Evolutionary conservation across 2,797 vertebrate genomes (phyloP).

Genomic region (Xerus rutilus): DNA sequence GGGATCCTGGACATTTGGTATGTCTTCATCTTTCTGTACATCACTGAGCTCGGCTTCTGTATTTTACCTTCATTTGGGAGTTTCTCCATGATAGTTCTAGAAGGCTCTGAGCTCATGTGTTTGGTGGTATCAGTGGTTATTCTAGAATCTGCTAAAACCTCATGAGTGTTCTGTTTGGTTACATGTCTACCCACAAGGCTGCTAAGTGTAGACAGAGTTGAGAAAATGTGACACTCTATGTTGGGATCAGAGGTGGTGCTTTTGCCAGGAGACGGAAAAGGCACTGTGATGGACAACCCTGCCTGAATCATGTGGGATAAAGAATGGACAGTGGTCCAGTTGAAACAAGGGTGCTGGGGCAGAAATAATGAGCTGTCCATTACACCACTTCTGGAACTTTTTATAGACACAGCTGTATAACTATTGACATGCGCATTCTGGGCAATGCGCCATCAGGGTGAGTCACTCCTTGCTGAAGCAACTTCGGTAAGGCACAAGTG

Average conservation of each 20-base stretch:
- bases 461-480: neutral
- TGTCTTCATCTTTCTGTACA: neutral
- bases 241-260: neutral
- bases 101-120: neutral
- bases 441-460: neutral
- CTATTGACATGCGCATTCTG: neutral
- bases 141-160: neutral
- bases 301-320: neutral
- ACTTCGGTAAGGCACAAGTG: neutral
- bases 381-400: neutral
- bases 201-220: neutral
- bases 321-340: neutral
- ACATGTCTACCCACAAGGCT: neutral
- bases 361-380: neutral
- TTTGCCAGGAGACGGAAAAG: neutral
- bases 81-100: neutral
- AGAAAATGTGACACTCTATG: neutral
- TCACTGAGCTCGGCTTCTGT: neutral
- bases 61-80: neutral
- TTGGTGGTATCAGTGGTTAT: neutral
- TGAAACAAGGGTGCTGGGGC: neutral
- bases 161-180: neutral
- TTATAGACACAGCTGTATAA: neutral
- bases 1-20: no score
- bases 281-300: neutral